A percentile compares a stretch with the other conserved stretches of the same genome.
Evolutionary conservation across 2,888 invertebrate species (phyloP).

Genomic region (Xanthorhoe designata): DNA sequence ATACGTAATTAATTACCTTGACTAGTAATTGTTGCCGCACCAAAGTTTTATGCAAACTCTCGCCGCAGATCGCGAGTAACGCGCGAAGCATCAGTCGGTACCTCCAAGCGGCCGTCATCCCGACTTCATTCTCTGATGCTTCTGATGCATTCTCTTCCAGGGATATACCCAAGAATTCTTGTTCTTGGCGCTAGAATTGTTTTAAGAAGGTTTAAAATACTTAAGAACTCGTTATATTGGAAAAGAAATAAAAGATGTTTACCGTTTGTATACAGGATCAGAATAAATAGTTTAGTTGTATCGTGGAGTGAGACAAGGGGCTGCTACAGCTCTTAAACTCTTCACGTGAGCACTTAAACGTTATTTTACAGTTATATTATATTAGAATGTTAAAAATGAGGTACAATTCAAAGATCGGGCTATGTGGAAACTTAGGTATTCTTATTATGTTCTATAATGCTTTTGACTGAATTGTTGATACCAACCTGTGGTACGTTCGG

Average conservation of each 20-base stretch:
- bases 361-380: no score
- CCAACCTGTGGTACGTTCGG: constrained; percentile 93
- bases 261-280: neutral
- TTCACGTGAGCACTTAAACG: neutral
- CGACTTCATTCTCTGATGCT: constrained; percentile 81
- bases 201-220: neutral
- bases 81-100: constrained; percentile 95
- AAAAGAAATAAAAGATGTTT: no score
- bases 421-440: no score
- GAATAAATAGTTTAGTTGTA: neutral
- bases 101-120: constrained; percentile 88
- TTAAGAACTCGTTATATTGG: neutral
- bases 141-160: constrained; percentile 71
- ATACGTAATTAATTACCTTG: constrained; percentile 78
- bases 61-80: constrained; percentile 93
- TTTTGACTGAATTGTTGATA: no score
- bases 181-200: constrained; percentile 63
- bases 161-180: constrained; percentile 79
- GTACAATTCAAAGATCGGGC: no score
- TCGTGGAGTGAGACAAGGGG: neutral
- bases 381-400: no score
- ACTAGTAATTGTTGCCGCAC: constrained; percentile 94
- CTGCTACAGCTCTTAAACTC: neutral
- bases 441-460: no score
- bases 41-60: constrained; percentile 92